Evolutionary conservation across 2,888 invertebrate genomes (phyloP).

Genomic region (Ecdyonurus torrentis): DNA sequence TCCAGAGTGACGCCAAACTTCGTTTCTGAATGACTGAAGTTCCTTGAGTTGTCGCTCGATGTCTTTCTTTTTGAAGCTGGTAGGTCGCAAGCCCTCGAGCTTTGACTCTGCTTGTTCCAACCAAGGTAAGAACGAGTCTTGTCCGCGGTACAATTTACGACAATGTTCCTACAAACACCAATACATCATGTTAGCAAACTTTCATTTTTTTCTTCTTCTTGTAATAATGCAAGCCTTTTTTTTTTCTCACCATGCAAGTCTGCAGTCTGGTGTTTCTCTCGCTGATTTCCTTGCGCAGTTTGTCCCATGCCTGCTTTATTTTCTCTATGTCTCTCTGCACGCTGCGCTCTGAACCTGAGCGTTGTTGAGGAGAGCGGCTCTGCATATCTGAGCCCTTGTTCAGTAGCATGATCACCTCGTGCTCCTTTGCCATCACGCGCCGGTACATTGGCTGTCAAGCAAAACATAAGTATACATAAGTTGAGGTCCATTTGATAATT

Average conservation of each 20-base stretch:
- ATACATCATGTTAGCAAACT: not conserved
- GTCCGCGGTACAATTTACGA: conserved; percentile 71
- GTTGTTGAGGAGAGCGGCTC: conserved; percentile 23
- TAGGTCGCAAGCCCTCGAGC: conserved; percentile 53
- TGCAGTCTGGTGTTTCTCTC: conserved; percentile 74
- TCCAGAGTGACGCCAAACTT: conserved; percentile 83
- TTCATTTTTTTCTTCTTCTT: conserved; percentile 2
- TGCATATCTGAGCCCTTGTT: conserved; percentile 72
- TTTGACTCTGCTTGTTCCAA: conserved; percentile 72
- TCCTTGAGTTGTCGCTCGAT: conserved; percentile 78
- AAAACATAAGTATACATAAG: too few relatives aligned
- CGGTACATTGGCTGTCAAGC: conserved; percentile 70
- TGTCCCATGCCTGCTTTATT: conserved; percentile 84
- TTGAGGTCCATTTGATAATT: too few relatives aligned
- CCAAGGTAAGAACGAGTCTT: conserved; percentile 80
- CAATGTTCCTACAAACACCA: conserved; percentile 48
- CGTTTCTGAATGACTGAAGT: conserved; percentile 75
- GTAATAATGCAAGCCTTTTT: not conserved
- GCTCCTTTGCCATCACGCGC: conserved; percentile 74
- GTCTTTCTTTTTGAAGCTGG: conserved; percentile 64
- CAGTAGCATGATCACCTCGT: conserved; percentile 83
- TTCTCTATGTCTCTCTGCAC: conserved; percentile 69
- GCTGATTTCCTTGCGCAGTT: conserved; percentile 69
- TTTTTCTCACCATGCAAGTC: conserved; percentile 47
- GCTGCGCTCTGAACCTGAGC: conserved; percentile 28